phyloP scores from a whole-genome alignment of 2,113 vertebrate species.

The Hipposideros armiger region DNA sequence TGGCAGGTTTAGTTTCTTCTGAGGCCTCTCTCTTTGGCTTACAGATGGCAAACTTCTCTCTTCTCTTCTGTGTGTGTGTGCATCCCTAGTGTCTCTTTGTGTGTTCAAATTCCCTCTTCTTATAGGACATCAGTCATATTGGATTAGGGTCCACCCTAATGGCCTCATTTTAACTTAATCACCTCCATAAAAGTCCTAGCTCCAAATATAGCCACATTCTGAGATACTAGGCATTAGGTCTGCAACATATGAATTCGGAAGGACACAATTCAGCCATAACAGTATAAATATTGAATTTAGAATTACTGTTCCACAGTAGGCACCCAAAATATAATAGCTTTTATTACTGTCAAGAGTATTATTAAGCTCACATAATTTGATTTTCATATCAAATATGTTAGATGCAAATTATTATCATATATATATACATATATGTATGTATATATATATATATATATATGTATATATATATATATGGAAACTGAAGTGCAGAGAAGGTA shows the following conservation, averaged over 20 bases:
- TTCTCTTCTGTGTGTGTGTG: rapidly evolving
- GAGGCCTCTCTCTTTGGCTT: neutral
- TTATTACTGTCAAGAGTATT: neutral
- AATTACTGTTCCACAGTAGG: neutral
- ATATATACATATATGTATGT: neutral
- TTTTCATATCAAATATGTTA: slow-evolving; percentile 1
- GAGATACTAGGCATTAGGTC: neutral
- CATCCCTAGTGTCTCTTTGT: neutral
- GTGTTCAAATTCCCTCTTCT: neutral
- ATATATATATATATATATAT: neutral
- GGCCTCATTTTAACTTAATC: neutral
- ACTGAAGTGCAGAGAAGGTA: neutral
- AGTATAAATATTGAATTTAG: neutral
- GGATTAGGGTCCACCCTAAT: neutral
- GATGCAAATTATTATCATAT: neutral
- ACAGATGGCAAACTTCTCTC: neutral
- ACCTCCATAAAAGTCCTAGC: neutral
- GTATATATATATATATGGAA: neutral
- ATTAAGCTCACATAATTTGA: neutral
- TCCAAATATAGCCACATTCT: neutral
- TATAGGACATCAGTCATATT: neutral
- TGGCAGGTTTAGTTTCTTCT: neutral
- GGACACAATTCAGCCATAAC: neutral
- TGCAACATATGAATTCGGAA: neutral
- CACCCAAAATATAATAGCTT: neutral